Evolutionary conservation across 64 coral and sea anemone species (phyloP), one percentile per base, ranked within the genome.

Genomic region (Hydrozoanthus tunicans): DNA sequence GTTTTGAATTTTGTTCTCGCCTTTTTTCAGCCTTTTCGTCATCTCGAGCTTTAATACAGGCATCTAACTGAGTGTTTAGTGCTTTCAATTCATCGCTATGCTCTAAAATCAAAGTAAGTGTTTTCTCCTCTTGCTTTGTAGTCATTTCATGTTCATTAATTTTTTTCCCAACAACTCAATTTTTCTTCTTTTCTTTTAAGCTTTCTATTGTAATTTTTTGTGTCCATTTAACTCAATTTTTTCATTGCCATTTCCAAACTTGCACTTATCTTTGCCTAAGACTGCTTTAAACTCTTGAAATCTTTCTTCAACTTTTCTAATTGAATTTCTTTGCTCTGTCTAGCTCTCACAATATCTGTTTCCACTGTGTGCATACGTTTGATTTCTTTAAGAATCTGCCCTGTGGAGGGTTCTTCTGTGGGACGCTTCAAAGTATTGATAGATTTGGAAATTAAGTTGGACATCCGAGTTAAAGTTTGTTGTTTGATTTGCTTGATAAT

Each of bases 51-150:
- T 70, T 55, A 85, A 70, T 57, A 9, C 53, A 53, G 70, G 13
- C 17, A 51, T 70, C 81, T 70, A 85, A 51, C 64, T 55, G 55
- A 54, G 0, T 7, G 57, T 70, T 85, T 51, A 64, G 4, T 17
- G 6, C 65, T 25, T 85, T 56, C 6, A 85, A 20, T 1, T 51
- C 63, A 72, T 0, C 26, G 53, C 82, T 56, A 3, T 85, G 52
- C 58, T 85, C 82, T 70, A 70, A 70, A 71, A 85, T 72, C 71
- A 71, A 20, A 6, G 55, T n/a, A 24, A 3, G 53, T 70, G 82
- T 55, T n/a, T 81, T 25, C 15, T 81, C 51, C 20, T 13, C 53
- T 77, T 56, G 53, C 12, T 4, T 77, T 77, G 61, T 63, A 9
- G 3, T 24, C 9, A 59, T 51, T n/a, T 63, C 10, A 53, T 64